phyloP scores from a whole-genome alignment of 1,140 invertebrate species.

The Eumeta japonica region DNA sequence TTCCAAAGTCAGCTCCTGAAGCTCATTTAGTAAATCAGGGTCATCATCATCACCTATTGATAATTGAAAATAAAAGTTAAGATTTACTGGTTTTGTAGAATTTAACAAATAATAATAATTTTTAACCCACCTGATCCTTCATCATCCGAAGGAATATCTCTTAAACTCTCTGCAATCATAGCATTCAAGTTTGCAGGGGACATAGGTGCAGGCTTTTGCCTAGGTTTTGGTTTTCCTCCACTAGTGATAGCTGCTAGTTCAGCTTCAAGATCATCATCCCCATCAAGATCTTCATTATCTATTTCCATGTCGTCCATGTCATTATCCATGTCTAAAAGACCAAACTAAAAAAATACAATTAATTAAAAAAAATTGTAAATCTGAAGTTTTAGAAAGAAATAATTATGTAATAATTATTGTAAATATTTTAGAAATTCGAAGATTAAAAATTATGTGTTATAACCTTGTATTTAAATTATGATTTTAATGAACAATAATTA shows the following conservation, averaged over 20 bases:
- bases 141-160: slow-evolving; percentile 72
- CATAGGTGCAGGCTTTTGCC: slow-evolving; percentile 51
- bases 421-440: no score
- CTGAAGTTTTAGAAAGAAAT: not conserved
- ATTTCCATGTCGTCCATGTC: slow-evolving; percentile 61
- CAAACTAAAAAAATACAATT: slow-evolving; percentile 66
- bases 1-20: slow-evolving; percentile 62
- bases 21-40: slow-evolving; percentile 71
- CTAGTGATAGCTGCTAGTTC: slow-evolving; percentile 76
- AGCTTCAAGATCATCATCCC: slow-evolving; percentile 82
- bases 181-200: slow-evolving; percentile 62
- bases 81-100: slow-evolving; percentile 1
- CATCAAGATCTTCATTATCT: slow-evolving; percentile 57
- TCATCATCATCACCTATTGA: slow-evolving; percentile 65
- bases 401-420: no score
- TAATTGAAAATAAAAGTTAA: slow-evolving; percentile 3
- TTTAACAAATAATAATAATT: not conserved
- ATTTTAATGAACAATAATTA: no score
- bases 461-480: no score
- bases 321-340: slow-evolving; percentile 69
- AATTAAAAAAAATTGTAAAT: slow-evolving; percentile 4
- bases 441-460: no score
- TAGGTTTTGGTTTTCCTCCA: slow-evolving; percentile 52
- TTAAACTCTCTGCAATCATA: slow-evolving; percentile 73
- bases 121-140: slow-evolving; percentile 60